Base-by-base conservation (phyloP, 2,888 invertebrate species). In the Folsomia manolachei region DNA sequence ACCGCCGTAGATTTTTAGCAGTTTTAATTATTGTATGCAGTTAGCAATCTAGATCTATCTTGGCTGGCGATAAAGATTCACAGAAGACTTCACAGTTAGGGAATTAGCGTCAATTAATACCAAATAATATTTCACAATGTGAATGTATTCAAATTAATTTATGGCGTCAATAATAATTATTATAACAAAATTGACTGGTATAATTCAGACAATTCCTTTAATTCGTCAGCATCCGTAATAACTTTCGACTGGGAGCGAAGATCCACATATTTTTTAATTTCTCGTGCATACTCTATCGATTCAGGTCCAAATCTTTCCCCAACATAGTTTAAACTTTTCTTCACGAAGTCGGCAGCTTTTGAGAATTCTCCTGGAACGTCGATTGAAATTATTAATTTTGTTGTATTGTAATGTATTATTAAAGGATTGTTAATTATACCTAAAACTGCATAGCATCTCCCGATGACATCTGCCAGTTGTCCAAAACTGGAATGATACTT, bases 201-300 rank as follows among this genome's bases (percentile, higher is more conserved):
- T n/a, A 56, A 56, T 7, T 56, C 21, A 14, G 56, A 14, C 4
- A 56, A 19, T 56, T 7, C n/a, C 4, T 56, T 21, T 19, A 56
- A 19, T 21, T 56, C 56, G 7, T 56, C 19, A 56, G 7, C 56
- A 9, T 39, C 39, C 4, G 14, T 14, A 18, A 14, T 19, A 7
- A 56, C 65, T 27, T 27, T 26, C n/a, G 26, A 68, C 56, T 27
- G 23, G 19, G 60, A 27, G 65, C 27, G 61, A 24, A 89, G 85
- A 76, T 90, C 89, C 0, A 88, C 86, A 23, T 89, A 84, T 81
- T 90, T 90, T 67, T 88, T 86, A 25, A 90, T 83, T 81, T 90
- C 90, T 74, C 89, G 87, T 0, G 88, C 88, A 51, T 89, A 84
- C 82, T 91, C 90, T 19, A 89, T 86, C 81, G 90, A 90, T 65